Evolutionary conservation across 1,140 invertebrate species (phyloP), one percentile per base, ranked within the genome.

Genomic region (Dendroctonus valens): DNA sequence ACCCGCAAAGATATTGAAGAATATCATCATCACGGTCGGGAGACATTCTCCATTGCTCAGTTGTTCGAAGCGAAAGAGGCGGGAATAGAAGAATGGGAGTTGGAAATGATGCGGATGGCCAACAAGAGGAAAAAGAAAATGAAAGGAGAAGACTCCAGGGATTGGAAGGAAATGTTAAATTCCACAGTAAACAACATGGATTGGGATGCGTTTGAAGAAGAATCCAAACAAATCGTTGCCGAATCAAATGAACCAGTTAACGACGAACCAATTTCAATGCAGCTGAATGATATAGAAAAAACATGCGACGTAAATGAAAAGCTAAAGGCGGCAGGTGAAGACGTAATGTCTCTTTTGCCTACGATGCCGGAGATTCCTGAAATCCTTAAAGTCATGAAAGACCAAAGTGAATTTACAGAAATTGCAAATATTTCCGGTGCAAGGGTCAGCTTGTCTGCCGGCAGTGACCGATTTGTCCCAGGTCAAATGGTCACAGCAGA

Each of bases 61-160:
- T 85, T 91, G 67, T 91, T 91, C 74, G 89, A 91, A 79, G 87
- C 87, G 37, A 91, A 90, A 75, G 88, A 90, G 73, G 84, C 79
- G 50, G 83, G 85, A 7, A 80, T 78, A 0, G 83, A 84, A 38
- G 85, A 87, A 69, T 87, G 88, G 70, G 75, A 80, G 72, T 51
- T 78, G 66, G 72, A 81, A 72, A 73, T 75, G 71, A 71, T 76
- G 70, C 61, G 74, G 37, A 71, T 77, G 67, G 74, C 77, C 0
- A 70, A 70, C 44, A 74, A 75, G 63, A 67, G 76, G 54, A 77
- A 75, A 67, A 75, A 70, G 70, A 78, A 73, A 76, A 52, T 79
- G 73, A 78, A 77, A 80, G 76, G 79, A 74, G 76, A 76, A 67
- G 74, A 69, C 12, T 73, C 68, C 5, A 49, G 52, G 8, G 76